These are phyloP conservation scores for Morpho helenor DNA, from an alignment of 2,888 invertebrate genomes.

Conservation along the genomic window DNA sequence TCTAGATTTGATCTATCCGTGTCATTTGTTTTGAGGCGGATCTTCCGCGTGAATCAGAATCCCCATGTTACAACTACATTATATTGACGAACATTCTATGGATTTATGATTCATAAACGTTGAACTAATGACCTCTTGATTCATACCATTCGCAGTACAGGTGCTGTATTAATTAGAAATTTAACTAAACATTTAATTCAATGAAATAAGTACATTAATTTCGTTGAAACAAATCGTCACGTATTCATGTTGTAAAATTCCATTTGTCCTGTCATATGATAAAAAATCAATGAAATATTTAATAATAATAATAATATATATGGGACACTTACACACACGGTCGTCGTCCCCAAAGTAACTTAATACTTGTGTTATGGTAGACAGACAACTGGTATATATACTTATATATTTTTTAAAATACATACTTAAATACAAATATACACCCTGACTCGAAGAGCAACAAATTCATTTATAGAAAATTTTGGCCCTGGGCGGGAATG, in stretches of 20 bases:
- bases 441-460: too few species aligned
- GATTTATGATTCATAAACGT: slow-evolving; percentile 29
- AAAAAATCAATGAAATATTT: too few species aligned
- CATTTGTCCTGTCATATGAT: neutral
- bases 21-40: slow-evolving; percentile 39
- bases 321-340: too few species aligned
- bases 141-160: slow-evolving; percentile 18
- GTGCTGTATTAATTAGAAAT: slow-evolving; percentile 20
- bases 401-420: too few species aligned
- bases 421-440: too few species aligned
- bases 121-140: slow-evolving; percentile 48
- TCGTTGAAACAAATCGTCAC: slow-evolving; percentile 17
- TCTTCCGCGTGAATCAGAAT: slow-evolving; percentile 45
- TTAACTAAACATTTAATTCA: slow-evolving; percentile 5
- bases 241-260: slow-evolving; percentile 7
- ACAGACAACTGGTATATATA: too few species aligned
- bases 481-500: too few species aligned
- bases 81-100: slow-evolving; percentile 15
- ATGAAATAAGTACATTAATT: slow-evolving; percentile 9
- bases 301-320: too few species aligned
- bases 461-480: too few species aligned
- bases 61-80: slow-evolving; percentile 17
- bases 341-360: too few species aligned
- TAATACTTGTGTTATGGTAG: too few species aligned
- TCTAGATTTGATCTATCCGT: slow-evolving; percentile 19